Evolutionary conservation across 2,113 vertebrate species (phyloP).

Genomic region (Thinocorus orbignyianus): DNA sequence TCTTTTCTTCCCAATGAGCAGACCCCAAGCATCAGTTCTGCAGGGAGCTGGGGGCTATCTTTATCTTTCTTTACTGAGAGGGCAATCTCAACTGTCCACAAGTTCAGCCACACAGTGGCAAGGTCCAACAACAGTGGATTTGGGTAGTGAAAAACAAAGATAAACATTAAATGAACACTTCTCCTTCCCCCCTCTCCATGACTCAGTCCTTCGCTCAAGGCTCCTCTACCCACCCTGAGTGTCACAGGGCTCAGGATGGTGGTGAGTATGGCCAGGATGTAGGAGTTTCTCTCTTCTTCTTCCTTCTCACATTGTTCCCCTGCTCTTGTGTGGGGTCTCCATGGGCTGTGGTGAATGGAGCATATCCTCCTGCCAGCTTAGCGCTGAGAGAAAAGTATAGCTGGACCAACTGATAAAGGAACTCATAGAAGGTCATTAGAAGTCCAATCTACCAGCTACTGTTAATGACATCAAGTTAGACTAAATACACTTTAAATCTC

Average conservation of each 20-base stretch:
- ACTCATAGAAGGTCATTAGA: background rate
- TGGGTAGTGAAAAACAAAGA: background rate
- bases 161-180: background rate
- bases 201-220: background rate
- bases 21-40: background rate
- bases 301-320: background rate
- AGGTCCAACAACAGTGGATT: background rate
- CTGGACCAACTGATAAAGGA: background rate
- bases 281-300: background rate
- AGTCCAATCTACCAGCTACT: background rate
- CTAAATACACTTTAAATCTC: background rate
- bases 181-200: background rate
- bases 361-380: background rate
- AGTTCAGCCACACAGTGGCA: background rate
- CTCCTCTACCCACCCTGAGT: background rate
- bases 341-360: background rate
- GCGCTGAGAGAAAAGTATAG: background rate
- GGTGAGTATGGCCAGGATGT: fast-evolving
- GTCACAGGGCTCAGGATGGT: background rate
- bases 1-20: background rate
- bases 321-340: background rate
- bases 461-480: background rate
- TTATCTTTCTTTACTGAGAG: background rate
- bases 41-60: background rate
- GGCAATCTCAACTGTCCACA: background rate